These are phyloP conservation scores for Cyclargus thomasi DNA, from an alignment of 1,140 invertebrate genomes.

Conservation along the genomic window DNA sequence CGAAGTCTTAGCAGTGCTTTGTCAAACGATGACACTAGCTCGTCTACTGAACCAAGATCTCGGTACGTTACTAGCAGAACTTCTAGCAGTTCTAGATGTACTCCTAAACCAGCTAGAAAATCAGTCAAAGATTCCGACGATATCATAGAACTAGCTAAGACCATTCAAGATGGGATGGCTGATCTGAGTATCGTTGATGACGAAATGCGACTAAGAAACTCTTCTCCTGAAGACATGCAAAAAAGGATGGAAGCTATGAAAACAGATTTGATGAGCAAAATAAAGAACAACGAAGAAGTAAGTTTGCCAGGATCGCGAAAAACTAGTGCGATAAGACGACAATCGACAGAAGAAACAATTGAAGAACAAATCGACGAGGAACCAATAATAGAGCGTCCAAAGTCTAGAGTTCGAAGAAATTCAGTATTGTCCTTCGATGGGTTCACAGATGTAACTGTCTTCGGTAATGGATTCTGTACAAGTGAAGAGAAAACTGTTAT, in stretches of 20 bases:
- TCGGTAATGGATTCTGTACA: constrained; percentile 28
- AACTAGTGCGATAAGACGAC: constrained; percentile 48
- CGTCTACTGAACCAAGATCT: constrained; percentile 49
- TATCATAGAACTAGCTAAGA: constrained; percentile 58
- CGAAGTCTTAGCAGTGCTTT: constrained; percentile 53
- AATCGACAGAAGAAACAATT: constrained; percentile 54
- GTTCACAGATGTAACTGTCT: constrained; percentile 34
- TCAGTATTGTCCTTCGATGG: constrained; percentile 57
- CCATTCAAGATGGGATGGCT: constrained; percentile 67
- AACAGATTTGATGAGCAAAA: constrained; percentile 58
- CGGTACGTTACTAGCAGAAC: constrained; percentile 43
- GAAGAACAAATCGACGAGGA: constrained; percentile 51
- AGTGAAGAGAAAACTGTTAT: constrained; percentile 31
- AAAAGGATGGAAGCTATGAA: constrained; percentile 60
- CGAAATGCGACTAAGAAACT: constrained; percentile 36
- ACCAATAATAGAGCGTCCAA: constrained; percentile 45
- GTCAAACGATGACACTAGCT: constrained; percentile 54
- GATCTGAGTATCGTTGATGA: constrained; percentile 56
- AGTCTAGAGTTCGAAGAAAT: constrained; percentile 52
- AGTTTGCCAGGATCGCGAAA: constrained; percentile 37
- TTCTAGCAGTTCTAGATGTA: constrained; percentile 46
- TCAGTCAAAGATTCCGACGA: constrained; percentile 48
- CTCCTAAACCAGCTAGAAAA: constrained; percentile 46
- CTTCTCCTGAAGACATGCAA: constrained; percentile 49
- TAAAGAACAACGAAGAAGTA: constrained; percentile 51